Conservation (phyloP, 2,888 invertebrate genomes). For the Melinaea marsaeus region DNA sequence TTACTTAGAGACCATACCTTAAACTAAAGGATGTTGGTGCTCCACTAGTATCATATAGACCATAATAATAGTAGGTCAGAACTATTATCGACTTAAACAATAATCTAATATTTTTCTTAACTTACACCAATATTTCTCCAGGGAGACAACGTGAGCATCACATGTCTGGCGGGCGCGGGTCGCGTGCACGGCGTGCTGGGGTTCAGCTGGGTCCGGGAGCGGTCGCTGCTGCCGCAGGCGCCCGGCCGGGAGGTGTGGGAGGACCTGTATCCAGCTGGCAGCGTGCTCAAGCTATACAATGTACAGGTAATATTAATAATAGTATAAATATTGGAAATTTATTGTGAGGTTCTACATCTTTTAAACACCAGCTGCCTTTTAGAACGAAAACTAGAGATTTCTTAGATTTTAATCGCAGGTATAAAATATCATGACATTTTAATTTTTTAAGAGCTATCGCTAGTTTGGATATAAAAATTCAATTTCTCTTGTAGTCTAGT, state of each 20-base stretch:
- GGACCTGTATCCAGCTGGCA: constrained; percentile 89
- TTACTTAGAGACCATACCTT: too few relatives aligned
- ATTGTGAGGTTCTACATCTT: not conserved
- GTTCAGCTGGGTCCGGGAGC: constrained; percentile 90
- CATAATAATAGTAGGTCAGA: too few relatives aligned
- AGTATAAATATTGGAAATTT: not conserved
- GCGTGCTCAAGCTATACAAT: constrained; percentile 86
- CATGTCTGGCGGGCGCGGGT: constrained; percentile 83
- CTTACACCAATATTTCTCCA: constrained; percentile 40
- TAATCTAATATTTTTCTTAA: not conserved
- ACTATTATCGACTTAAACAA: constrained; percentile 22
- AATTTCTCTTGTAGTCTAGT: too few relatives aligned
- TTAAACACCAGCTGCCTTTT: too few relatives aligned
- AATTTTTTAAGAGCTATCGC: too few relatives aligned
- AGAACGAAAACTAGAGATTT: too few relatives aligned
- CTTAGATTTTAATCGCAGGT: too few relatives aligned
- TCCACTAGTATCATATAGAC: too few relatives aligned
- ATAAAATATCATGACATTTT: too few relatives aligned
- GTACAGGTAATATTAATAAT: constrained; percentile 78
- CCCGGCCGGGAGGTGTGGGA: constrained; percentile 90
- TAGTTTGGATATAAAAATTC: too few relatives aligned
- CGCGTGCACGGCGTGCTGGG: constrained; percentile 81
- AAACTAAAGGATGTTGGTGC: too few relatives aligned
- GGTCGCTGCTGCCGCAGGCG: constrained; percentile 83
- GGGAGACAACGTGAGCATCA: constrained; percentile 84